phyloP scores from a whole-genome alignment of 2,797 vertebrate species.

The Etheostoma nigrum region DNA sequence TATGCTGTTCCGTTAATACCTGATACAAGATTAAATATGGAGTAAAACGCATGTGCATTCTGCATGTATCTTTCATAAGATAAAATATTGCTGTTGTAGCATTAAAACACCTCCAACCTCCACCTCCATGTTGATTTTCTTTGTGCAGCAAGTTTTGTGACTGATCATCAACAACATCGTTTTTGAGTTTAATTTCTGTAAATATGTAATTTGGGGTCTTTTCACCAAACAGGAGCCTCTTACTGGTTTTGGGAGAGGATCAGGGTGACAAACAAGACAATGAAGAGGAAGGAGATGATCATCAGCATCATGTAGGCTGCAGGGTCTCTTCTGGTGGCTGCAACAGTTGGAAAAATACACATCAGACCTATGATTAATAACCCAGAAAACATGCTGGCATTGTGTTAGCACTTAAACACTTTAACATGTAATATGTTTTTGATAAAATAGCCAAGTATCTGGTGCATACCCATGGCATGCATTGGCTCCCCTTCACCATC shows the following conservation, averaged over 20 bases:
- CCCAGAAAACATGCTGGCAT: background rate
- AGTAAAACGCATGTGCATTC: background rate
- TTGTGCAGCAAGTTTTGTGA: background rate
- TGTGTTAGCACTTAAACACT: background rate
- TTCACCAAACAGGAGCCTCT: conserved; percentile 20
- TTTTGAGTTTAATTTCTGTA: background rate
- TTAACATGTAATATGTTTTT: background rate
- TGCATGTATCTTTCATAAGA: background rate
- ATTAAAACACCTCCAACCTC: background rate
- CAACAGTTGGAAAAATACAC: conserved; percentile 49
- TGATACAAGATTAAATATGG: background rate
- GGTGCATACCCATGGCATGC: conserved; percentile 84
- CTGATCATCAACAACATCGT: background rate
- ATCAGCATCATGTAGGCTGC: conserved; percentile 87
- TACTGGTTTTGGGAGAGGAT: conserved; percentile 93
- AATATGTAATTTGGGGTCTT: background rate
- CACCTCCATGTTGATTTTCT: background rate
- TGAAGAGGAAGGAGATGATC: conserved; percentile 87
- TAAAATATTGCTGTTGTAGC: background rate
- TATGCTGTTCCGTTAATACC: background rate
- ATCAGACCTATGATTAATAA: conserved; percentile 7
- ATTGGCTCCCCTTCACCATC: conserved; percentile 89
- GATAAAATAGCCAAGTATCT: background rate
- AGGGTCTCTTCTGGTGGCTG: conserved; percentile 82
- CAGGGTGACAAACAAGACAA: conserved; percentile 88